Percentiles rank a stretch among this genome's conserved stretches.
phyloP scores from a whole-genome alignment of 2,113 vertebrate species.

The Trematomus loennbergii region DNA sequence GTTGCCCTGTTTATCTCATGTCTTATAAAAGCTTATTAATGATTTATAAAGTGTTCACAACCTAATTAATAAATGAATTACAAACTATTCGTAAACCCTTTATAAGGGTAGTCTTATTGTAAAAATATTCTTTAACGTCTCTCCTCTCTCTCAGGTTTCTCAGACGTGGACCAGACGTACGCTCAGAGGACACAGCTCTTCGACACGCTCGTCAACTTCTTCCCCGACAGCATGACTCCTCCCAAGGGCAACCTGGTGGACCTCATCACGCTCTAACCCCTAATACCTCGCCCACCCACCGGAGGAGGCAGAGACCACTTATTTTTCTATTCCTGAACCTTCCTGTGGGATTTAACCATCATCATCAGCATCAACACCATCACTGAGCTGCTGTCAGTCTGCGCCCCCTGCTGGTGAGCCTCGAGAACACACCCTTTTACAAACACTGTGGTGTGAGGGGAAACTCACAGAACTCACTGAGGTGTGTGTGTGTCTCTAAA shows the following conservation, averaged over 20 bases:
- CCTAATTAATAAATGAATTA: too few relatives aligned
- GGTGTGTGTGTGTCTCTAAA: neutral
- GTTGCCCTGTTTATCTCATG: too few relatives aligned
- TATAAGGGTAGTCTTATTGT: too few relatives aligned
- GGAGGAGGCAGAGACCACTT: conserved; percentile 40
- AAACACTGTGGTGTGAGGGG: conserved; percentile 9
- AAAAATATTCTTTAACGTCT: neutral
- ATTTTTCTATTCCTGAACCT: conserved; percentile 52
- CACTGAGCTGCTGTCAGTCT: conserved; percentile 25
- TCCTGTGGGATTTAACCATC: conserved; percentile 15
- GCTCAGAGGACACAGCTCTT: conserved; percentile 98
- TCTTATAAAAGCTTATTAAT: too few relatives aligned
- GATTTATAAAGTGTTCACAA: too few relatives aligned
- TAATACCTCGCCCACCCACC: conserved; percentile 7
- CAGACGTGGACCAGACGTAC: conserved; percentile 96
- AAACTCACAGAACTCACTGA: conserved; percentile 3
- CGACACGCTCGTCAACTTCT: conserved; percentile 98
- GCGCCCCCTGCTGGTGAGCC: neutral
- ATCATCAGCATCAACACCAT: conserved; percentile 1
- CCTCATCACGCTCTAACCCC: conserved; percentile 94
- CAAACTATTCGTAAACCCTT: too few relatives aligned
- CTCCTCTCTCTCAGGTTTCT: conserved; percentile 87
- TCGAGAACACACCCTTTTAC: conserved; percentile 21
- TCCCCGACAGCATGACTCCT: conserved; percentile 99
- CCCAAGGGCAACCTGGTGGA: conserved; percentile 99